Conservation (phyloP, 1,140 invertebrate genomes). For the Hypsibius dujardini region DNA sequence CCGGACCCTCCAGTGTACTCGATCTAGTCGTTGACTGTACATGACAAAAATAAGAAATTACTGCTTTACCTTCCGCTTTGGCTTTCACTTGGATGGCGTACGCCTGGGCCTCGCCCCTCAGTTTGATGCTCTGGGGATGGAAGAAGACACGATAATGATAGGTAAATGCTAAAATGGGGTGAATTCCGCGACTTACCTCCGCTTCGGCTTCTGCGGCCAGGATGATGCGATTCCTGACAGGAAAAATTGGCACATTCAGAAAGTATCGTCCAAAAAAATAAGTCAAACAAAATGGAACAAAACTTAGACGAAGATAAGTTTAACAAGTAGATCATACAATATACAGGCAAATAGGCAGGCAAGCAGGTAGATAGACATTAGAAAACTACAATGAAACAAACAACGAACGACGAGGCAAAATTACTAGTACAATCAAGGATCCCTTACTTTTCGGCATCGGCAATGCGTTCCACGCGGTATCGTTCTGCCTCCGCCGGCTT, state of each 20-base stretch:
- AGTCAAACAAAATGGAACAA: too few species aligned
- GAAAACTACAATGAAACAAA: too few species aligned
- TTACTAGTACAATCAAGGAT: too few species aligned
- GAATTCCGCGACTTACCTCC: constrained; percentile 53
- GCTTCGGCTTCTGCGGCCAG: constrained; percentile 83
- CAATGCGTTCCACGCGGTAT: constrained; percentile 40
- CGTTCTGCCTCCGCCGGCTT: constrained; percentile 86
- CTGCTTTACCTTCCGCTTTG: constrained; percentile 48
- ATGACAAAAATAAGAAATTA: too few species aligned
- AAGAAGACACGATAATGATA: neutral
- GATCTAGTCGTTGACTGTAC: too few species aligned
- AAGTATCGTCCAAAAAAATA: neutral
- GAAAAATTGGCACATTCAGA: constrained; percentile 11
- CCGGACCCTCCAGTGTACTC: too few species aligned
- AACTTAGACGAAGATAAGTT: too few species aligned
- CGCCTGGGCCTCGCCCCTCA: constrained; percentile 69
- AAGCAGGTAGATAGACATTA: too few species aligned
- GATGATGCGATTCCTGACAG: constrained; percentile 49
- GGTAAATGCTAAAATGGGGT: constrained; percentile 3
- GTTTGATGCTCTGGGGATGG: constrained; percentile 24
- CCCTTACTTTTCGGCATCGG: constrained; percentile 33
- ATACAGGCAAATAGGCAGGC: too few species aligned
- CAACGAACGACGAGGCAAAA: too few species aligned
- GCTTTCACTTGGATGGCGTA: constrained; percentile 81
- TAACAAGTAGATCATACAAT: too few species aligned